phyloP scores from a whole-genome alignment of 2,797 vertebrate genomes.

The Carcharodon carcharias region DNA sequence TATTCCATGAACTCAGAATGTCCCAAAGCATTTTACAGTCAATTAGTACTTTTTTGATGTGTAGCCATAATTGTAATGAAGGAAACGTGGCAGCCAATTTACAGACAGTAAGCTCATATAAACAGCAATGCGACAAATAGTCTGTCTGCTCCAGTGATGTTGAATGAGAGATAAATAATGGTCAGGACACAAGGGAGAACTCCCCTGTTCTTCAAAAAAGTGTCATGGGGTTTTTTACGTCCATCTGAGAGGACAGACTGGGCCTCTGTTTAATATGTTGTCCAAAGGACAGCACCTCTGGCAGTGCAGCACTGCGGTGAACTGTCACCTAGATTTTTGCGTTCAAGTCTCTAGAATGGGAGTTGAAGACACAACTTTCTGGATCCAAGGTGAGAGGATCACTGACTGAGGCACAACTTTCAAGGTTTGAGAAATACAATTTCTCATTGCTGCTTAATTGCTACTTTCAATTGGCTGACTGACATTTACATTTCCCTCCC shows the following conservation, averaged over 20 bases:
- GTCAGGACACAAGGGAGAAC: background rate
- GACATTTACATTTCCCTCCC: background rate
- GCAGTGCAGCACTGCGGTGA: background rate
- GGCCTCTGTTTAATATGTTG: background rate
- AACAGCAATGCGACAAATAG: background rate
- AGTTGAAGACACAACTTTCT: background rate
- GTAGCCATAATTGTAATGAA: too few relatives aligned
- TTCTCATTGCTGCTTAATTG: background rate
- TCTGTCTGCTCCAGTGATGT: background rate
- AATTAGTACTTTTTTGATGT: background rate
- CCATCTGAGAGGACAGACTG: background rate
- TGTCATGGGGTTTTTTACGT: background rate
- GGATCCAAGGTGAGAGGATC: background rate
- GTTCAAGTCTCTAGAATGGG: background rate
- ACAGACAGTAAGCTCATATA: too few relatives aligned
- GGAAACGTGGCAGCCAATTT: too few relatives aligned
- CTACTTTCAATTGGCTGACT: background rate
- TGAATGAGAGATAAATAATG: background rate
- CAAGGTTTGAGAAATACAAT: background rate
- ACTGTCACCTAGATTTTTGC: background rate
- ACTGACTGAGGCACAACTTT: background rate
- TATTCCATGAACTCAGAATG: background rate
- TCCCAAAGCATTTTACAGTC: background rate
- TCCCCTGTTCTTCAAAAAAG: background rate
- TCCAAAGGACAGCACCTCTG: background rate